Percentiles rank a stretch among this genome's conserved stretches.
Conservation (phyloP, 1,140 invertebrate species). For the Diuraphis noxia region DNA sequence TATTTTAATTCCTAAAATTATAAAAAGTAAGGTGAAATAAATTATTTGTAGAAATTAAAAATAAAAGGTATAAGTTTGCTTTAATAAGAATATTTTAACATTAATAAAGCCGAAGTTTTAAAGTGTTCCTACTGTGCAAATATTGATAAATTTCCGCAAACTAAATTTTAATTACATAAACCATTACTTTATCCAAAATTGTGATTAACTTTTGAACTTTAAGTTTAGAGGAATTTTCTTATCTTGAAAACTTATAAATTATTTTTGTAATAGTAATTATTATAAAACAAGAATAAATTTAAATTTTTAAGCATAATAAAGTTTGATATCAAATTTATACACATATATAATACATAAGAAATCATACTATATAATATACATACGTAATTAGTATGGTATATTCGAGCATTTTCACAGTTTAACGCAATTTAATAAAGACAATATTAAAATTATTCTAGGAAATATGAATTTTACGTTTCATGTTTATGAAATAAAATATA, state of each 20-base stretch:
- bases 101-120: neutral
- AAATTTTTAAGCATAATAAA: neutral
- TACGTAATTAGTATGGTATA: neutral
- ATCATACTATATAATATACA: neutral
- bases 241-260: neutral
- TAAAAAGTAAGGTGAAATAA: neutral
- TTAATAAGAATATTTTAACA: neutral
- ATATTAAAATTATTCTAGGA: neutral
- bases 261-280: neutral
- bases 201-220: conserved; percentile 13
- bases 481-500: neutral
- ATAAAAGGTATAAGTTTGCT: neutral
- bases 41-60: neutral
- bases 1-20: neutral
- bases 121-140: neutral
- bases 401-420: neutral
- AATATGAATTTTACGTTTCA: neutral
- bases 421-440: neutral
- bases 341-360: neutral
- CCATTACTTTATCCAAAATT: neutral
- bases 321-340: neutral
- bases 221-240: neutral
- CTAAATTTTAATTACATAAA: neutral
- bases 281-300: neutral
- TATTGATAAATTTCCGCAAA: conserved; percentile 9